phyloP scores from a whole-genome alignment of 2,113 vertebrate species.

The Balaeniceps rex region DNA sequence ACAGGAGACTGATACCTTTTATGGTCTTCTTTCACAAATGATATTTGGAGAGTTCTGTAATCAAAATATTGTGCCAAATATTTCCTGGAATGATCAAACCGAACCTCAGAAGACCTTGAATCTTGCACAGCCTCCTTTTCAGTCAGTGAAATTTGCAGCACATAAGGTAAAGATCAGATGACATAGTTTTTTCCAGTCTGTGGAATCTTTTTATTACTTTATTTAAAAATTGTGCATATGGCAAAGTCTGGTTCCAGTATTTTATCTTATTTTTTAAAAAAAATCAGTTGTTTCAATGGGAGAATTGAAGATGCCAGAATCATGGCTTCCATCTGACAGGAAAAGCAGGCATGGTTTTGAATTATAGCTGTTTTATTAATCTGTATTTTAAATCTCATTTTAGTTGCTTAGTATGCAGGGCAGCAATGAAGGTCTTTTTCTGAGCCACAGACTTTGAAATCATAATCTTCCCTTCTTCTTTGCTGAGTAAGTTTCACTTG shows the following conservation, averaged over 20 bases:
- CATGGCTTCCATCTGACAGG: not conserved
- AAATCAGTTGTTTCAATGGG: not conserved
- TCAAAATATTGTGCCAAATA: not conserved
- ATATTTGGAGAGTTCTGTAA: slow-evolving; percentile 4
- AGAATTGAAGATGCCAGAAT: not conserved
- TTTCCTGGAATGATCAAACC: slow-evolving; percentile 13
- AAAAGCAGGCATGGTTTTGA: not conserved
- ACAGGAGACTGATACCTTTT: not conserved
- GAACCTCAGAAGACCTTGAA: not conserved
- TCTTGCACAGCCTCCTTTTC: not conserved
- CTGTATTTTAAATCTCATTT: not conserved
- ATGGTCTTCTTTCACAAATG: not conserved
- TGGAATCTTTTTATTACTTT: not conserved
- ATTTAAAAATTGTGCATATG: not conserved
- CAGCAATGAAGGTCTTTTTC: not conserved
- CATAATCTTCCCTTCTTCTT: not conserved
- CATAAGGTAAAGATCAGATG: not conserved
- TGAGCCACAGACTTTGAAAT: not conserved
- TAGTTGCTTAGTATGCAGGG: not conserved
- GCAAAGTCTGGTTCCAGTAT: not conserved
- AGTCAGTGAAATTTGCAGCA: fast-evolving
- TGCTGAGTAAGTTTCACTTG: not conserved
- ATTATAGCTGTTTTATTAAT: not conserved
- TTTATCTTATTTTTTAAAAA: not conserved
- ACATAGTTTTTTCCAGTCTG: not conserved